These are phyloP conservation scores for Elymnias hypermnestra DNA, from an alignment of 1,140 invertebrate genomes.

Conservation along the genomic window DNA sequence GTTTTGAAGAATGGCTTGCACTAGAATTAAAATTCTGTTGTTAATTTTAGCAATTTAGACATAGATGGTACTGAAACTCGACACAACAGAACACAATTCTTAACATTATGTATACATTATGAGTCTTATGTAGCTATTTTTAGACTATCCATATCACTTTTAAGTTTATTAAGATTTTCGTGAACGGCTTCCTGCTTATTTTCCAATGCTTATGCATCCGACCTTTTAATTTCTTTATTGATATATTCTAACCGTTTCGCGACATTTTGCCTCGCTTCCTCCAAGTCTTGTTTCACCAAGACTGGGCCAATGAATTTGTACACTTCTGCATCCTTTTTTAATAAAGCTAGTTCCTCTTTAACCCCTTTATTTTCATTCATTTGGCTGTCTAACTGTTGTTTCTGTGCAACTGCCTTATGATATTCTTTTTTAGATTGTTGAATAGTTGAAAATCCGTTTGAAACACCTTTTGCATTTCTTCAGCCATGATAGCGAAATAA, in stretches of 20 bases:
- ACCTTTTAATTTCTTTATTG: conserved; percentile 90
- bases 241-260: conserved; percentile 98
- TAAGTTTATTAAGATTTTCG: conserved; percentile 86
- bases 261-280: conserved; percentile 95
- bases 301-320: conserved; percentile 97
- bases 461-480: conserved; percentile 85
- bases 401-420: conserved; percentile 84
- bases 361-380: conserved; percentile 95
- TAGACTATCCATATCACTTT: conserved; percentile 83
- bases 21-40: too few species aligned
- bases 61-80: too few species aligned
- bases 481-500: conserved; percentile 75
- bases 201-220: conserved; percentile 87
- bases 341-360: conserved; percentile 90
- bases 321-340: conserved; percentile 89
- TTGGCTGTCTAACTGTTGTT: conserved; percentile 92
- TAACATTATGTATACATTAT: too few species aligned
- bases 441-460: conserved; percentile 83
- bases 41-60: too few species aligned
- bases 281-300: conserved; percentile 93
- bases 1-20: too few species aligned
- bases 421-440: conserved; percentile 86
- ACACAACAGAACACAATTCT: too few species aligned
- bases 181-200: conserved; percentile 87
- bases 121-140: too few species aligned